Evolutionary conservation across 2,888 invertebrate genomes (phyloP).

Genomic region (Sympetrum striolatum): DNA sequence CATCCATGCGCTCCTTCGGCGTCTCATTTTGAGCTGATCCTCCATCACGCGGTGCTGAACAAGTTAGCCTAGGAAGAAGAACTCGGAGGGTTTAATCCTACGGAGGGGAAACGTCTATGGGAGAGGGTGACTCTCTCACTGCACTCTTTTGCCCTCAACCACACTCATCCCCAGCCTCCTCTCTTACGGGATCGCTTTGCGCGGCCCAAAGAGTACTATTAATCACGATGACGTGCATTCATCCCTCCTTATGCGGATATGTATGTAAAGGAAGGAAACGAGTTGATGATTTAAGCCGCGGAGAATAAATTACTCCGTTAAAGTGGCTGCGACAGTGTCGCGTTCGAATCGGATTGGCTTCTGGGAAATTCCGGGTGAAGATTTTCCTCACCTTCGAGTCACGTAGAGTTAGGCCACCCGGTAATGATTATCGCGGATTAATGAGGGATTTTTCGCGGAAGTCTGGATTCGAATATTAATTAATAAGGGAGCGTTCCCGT

Average conservation of each 20-base stretch:
- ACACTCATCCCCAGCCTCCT: neutral
- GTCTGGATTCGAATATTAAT: too few relatives aligned
- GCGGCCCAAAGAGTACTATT: too few relatives aligned
- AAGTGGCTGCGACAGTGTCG: slow-evolving; percentile 18
- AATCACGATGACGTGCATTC: slow-evolving; percentile 49
- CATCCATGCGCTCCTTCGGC: neutral
- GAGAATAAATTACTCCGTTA: slow-evolving; percentile 50
- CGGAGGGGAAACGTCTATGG: slow-evolving; percentile 13
- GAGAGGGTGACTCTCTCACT: slow-evolving; percentile 44
- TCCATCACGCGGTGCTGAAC: neutral
- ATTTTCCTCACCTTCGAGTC: too few relatives aligned
- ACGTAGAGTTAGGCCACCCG: too few relatives aligned
- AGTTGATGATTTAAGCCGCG: slow-evolving; percentile 47
- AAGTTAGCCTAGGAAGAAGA: neutral
- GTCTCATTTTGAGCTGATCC: neutral
- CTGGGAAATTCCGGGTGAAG: too few relatives aligned
- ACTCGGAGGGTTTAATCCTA: neutral
- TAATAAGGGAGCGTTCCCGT: too few relatives aligned
- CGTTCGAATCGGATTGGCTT: slow-evolving; percentile 48
- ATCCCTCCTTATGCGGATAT: slow-evolving; percentile 50
- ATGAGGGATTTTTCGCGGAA: too few relatives aligned
- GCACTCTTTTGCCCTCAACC: neutral
- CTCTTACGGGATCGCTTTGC: too few relatives aligned
- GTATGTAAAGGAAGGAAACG: slow-evolving; percentile 48
- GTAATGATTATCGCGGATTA: too few relatives aligned